A percentile compares a stretch with the other conserved stretches of the same genome.
Conservation (phyloP, 1,140 invertebrate species). For the Drosophila mayri region DNA sequence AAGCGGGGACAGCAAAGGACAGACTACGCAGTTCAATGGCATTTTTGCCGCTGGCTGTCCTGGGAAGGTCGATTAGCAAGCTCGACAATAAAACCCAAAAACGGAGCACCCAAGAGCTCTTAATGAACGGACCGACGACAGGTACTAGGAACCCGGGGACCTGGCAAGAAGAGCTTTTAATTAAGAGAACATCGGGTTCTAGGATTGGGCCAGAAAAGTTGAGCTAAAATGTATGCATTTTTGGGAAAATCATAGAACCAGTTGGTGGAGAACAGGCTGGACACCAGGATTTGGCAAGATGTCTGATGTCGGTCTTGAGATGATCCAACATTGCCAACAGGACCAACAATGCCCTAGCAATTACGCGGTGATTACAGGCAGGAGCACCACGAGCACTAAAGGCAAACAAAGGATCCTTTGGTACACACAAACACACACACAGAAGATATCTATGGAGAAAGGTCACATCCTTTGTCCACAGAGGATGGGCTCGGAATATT, state of each 20-base stretch:
- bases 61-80: constrained; percentile 41
- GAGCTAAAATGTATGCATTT: too few species aligned
- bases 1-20: constrained; percentile 9
- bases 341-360: constrained; percentile 45
- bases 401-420: constrained; percentile 33
- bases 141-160: not conserved
- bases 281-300: not conserved
- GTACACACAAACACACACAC: not conserved
- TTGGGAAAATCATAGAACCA: not conserved
- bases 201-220: too few species aligned
- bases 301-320: constrained; percentile 21
- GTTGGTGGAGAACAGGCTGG: too few species aligned
- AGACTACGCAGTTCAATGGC: constrained; percentile 36
- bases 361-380: constrained; percentile 46
- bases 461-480: constrained; percentile 21
- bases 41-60: constrained; percentile 21
- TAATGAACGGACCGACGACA: constrained; percentile 20
- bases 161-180: not conserved
- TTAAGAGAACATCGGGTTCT: not conserved
- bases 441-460: not conserved
- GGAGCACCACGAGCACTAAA: not conserved
- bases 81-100: constrained; percentile 37
- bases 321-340: constrained; percentile 5
- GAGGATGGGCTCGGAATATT: constrained; percentile 20
- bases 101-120: constrained; percentile 10